Evolutionary conservation across 2,888 invertebrate species (phyloP).

Genomic region (Scelioninae gen. 2): DNA sequence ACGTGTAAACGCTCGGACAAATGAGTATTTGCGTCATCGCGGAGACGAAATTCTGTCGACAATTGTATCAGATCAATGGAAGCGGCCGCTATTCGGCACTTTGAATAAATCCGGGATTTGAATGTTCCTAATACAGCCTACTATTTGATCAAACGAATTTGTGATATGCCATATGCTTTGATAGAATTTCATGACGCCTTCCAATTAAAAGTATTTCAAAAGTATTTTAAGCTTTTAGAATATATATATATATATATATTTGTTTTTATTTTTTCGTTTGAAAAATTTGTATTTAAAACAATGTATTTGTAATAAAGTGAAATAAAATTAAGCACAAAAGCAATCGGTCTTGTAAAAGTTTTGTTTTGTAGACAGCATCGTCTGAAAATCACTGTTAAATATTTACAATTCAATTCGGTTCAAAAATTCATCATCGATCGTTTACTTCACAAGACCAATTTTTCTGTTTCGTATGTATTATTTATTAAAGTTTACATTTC

Average conservation of each 20-base stretch:
- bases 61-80: not conserved
- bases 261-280: too few relatives aligned
- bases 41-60: not conserved
- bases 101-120: not conserved
- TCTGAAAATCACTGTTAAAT: too few relatives aligned
- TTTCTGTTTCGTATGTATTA: constrained; percentile 16
- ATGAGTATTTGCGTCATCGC: not conserved
- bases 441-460: too few relatives aligned
- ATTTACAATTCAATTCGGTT: constrained; percentile 32
- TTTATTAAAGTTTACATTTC: constrained; percentile 24
- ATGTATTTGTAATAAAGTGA: constrained; percentile 30
- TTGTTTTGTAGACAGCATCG: too few relatives aligned
- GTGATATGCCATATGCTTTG: constrained; percentile 24
- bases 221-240: constrained; percentile 31
- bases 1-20: not conserved
- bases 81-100: not conserved
- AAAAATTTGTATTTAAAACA: constrained; percentile 19
- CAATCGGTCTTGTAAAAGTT: constrained; percentile 4
- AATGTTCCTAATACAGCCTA: not conserved
- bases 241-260: constrained; percentile 15
- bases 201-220: constrained; percentile 19
- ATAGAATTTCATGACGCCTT: constrained; percentile 22
- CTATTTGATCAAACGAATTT: constrained; percentile 2
- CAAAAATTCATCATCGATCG: constrained; percentile 5
- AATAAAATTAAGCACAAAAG: constrained; percentile 4